Percentiles rank a stretch among this genome's conserved stretches.
These are phyloP conservation scores for Pangasianodon hypophthalmus DNA, from an alignment of 2,113 vertebrate genomes.

Conservation along the genomic window DNA sequence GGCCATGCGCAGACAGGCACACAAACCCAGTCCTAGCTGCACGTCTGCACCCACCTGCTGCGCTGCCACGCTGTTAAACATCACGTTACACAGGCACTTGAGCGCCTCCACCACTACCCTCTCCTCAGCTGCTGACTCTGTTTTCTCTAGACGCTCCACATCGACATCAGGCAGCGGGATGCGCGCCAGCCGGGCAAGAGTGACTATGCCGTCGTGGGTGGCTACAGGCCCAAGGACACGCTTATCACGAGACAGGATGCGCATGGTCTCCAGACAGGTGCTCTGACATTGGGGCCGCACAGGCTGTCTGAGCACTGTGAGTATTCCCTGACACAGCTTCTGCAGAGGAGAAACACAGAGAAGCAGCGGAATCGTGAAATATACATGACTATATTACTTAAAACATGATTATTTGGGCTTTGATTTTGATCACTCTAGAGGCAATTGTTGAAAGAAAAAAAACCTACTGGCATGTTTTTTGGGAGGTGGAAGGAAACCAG, in stretches of 20 bases:
- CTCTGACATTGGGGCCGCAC: constrained; percentile 82
- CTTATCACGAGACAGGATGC: constrained; percentile 95
- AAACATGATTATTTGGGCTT: background rate
- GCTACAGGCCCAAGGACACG: constrained; percentile 89
- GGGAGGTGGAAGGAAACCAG: background rate
- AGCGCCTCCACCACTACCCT: constrained; percentile 92
- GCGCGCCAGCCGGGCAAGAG: constrained; percentile 82
- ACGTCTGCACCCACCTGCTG: constrained; percentile 91
- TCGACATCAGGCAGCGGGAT: constrained; percentile 59
- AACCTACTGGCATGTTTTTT: background rate
- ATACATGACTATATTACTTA: background rate
- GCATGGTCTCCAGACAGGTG: constrained; percentile 89
- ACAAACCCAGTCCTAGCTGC: constrained; percentile 84
- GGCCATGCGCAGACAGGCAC: constrained; percentile 78
- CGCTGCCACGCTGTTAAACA: constrained; percentile 90
- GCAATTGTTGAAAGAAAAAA: background rate
- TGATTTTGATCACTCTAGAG: no score
- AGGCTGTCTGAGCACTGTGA: constrained; percentile 81
- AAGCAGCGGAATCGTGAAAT: background rate
- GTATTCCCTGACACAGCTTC: constrained; percentile 87
- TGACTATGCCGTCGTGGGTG: constrained; percentile 87
- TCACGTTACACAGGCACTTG: constrained; percentile 96
- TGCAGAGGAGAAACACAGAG: constrained; percentile 62
- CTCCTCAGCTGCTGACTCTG: constrained; percentile 76
- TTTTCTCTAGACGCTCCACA: constrained; percentile 49